Base-by-base conservation (phyloP, 2,113 vertebrate species). In the Epinephelus fuscoguttatus region DNA sequence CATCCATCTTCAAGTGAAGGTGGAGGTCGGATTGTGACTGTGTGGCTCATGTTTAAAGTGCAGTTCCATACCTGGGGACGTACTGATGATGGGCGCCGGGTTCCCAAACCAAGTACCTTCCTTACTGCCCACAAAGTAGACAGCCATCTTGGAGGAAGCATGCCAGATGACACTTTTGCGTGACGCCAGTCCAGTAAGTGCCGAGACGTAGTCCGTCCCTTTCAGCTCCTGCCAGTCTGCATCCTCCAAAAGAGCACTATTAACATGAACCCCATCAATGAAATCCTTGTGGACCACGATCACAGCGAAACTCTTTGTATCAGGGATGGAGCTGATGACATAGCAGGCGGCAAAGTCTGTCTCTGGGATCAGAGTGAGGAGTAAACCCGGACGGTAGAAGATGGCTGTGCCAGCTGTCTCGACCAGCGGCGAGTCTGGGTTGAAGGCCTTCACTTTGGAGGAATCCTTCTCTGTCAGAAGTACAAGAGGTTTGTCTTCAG, bases 121-220 rank as follows among this genome's bases (percentile, higher is more conserved):
- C 3, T 56, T 70, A 0, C 0, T 2, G 33, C 84, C 90, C 5
- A 80, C 0, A 6, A 69, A 56, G n/a, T 95, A 96, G 42, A 95
- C 94, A 0, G 73, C 92, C 77, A 96, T 95, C 5, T 11, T 85
- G 19, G 86, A 73, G 4, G 27, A 61, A 0, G 2, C 15, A 75
- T 96, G 95, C 95, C 95, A 96, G 63, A 95, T 45, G 19, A 92
- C 0, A 3, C 4, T 60, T 4, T 9, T 0, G 0, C 0, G 0
- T 0, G 0, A 0, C 0, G 0, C 0, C 3, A 93, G 9, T 0
- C 0, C 0, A 1, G 86, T 4, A 0, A 0, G 0, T 0, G 47
- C 52, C 0, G 82, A 93, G 21, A 87, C 73, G 17, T 89, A 94
- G 0, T 21, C 1, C 0, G 92, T 89, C 2, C 60, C 84, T 6